These are phyloP conservation scores for Phoenicopterus ruber DNA, from an alignment of 2,113 vertebrate genomes.

Conservation along the genomic window DNA sequence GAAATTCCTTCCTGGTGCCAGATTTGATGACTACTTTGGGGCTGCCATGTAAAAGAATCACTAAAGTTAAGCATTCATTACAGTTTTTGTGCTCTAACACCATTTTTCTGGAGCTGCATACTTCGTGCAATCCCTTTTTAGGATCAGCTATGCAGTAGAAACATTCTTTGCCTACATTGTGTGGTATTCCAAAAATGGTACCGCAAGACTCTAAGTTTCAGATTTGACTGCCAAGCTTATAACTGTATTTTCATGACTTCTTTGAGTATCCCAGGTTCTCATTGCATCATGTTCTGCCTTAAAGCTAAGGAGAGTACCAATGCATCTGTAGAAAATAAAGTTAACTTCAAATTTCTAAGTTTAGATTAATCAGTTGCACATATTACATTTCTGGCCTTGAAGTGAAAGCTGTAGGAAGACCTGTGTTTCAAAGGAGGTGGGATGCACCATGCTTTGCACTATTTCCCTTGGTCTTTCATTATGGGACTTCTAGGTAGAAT, in stretches of 20 bases:
- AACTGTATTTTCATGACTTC: not conserved
- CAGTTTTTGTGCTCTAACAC: not conserved
- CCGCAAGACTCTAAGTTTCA: not conserved
- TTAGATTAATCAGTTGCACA: not conserved
- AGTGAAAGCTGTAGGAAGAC: not conserved
- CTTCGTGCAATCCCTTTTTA: not conserved
- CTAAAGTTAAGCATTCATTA: not conserved
- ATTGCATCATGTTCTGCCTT: not conserved
- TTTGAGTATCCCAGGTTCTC: not conserved
- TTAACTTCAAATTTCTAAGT: not conserved
- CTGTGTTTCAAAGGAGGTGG: not conserved
- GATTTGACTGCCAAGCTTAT: not conserved
- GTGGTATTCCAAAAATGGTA: not conserved
- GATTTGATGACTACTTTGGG: not conserved
- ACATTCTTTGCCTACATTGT: accelerated
- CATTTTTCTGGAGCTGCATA: not conserved
- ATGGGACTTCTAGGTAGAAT: not conserved
- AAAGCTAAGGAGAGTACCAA: not conserved
- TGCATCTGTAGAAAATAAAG: not conserved
- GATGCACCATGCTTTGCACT: not conserved
- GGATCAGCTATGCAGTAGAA: not conserved
- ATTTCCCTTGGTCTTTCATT: not conserved
- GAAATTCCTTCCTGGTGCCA: not conserved
- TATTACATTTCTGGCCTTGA: not conserved
- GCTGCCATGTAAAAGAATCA: not conserved